Evolutionary conservation across 1,140 invertebrate genomes (phyloP).

Genomic region (Oryctes rhinoceros): DNA sequence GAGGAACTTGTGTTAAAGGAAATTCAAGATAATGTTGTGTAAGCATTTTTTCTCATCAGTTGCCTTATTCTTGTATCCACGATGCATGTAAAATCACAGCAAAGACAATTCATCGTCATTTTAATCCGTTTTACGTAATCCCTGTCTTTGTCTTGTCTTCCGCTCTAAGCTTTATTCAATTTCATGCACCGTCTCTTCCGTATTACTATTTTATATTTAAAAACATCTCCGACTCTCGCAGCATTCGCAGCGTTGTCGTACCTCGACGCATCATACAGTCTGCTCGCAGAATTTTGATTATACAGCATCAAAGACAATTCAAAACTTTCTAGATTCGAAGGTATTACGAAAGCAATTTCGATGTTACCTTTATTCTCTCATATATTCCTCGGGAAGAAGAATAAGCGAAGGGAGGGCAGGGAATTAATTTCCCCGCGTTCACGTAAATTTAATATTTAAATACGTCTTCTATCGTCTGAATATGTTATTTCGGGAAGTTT

Average conservation of each 20-base stretch:
- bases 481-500: slow-evolving; percentile 31
- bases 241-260: slow-evolving; percentile 16
- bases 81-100: slow-evolving; percentile 23
- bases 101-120: slow-evolving; percentile 42
- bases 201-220: slow-evolving; percentile 51
- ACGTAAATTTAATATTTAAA: slow-evolving; percentile 34
- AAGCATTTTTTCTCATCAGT: slow-evolving; percentile 22
- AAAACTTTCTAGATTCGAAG: slow-evolving; percentile 25
- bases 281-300: slow-evolving; percentile 39
- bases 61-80: not conserved
- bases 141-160: slow-evolving; percentile 42
- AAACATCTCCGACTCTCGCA: slow-evolving; percentile 41
- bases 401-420: slow-evolving; percentile 24
- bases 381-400: slow-evolving; percentile 4
- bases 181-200: slow-evolving; percentile 49
- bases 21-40: not conserved
- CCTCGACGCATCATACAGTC: not conserved
- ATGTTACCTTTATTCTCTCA: slow-evolving; percentile 32
- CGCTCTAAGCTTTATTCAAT: slow-evolving; percentile 49
- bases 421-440: slow-evolving; percentile 33
- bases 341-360: slow-evolving; percentile 39
- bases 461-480: slow-evolving; percentile 25
- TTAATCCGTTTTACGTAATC: slow-evolving; percentile 43
- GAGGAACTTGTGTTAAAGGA: too few species aligned
- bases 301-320: slow-evolving; percentile 36